Percentiles rank a stretch among this genome's conserved stretches.
Conservation (phyloP, 2,888 invertebrate species). For the Zootermopsis nevadensis region DNA sequence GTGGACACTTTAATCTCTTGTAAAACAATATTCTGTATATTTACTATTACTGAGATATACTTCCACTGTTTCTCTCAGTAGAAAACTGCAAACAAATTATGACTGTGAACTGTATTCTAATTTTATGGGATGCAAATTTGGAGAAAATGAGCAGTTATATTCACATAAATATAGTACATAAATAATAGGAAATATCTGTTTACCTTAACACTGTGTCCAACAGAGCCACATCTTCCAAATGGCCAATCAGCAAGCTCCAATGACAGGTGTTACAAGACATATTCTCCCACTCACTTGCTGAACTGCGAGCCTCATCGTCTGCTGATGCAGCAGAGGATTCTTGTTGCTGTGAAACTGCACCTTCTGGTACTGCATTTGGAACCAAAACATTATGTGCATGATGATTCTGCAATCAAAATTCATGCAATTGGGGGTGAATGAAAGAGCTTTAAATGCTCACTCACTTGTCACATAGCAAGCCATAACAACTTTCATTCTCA, state of each 20-base stretch:
- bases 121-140: too few relatives aligned
- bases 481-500: too few relatives aligned
- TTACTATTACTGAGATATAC: too few relatives aligned
- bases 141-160: too few relatives aligned
- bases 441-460: too few relatives aligned
- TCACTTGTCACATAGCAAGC: too few relatives aligned
- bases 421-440: neutral
- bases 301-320: slow-evolving; percentile 53
- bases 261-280: slow-evolving; percentile 87
- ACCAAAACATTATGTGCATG: slow-evolving; percentile 53
- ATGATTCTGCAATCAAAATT: neutral
- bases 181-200: slow-evolving; percentile 34
- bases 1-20: too few relatives aligned
- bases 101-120: too few relatives aligned
- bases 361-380: slow-evolving; percentile 57
- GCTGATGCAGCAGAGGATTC: slow-evolving; percentile 52
- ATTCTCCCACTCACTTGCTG: slow-evolving; percentile 75
- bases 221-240: slow-evolving; percentile 88
- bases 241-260: slow-evolving; percentile 88
- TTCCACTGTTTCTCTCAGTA: too few relatives aligned
- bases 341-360: neutral
- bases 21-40: too few relatives aligned
- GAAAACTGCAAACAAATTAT: too few relatives aligned
- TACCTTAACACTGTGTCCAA: slow-evolving; percentile 75
- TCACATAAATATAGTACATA: too few relatives aligned